Evolutionary conservation across 2,113 vertebrate genomes (phyloP), one percentile per base, ranked within the genome.

Genomic region (Clarias macrocephalus): DNA sequence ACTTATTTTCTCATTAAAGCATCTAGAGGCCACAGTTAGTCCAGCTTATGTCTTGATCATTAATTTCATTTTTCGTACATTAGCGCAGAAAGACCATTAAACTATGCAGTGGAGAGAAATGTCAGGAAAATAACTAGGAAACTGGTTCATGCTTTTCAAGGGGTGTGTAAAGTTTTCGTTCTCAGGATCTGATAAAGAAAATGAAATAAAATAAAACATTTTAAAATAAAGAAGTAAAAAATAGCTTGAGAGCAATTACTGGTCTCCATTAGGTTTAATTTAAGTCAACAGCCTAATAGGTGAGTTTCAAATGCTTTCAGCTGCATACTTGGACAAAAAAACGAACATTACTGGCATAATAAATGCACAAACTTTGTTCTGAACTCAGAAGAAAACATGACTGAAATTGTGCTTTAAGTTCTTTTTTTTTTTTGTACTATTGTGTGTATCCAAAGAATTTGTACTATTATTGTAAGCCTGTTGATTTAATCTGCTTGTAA

Each of bases 1-100:
- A 56, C 30, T 80, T 18, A 68, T 81, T 80, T 80, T 65, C 52
- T 70, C 62, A 70, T 86, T 59, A 57, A 37, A 86, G n/a, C 8
- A 42, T 85, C 73, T 79, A 30, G 23, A 68, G 37, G 73, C 28
- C 84, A 56, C 57, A 23, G 25, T 86, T 18, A 37, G 19, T n/a
- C 65, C 1, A 82, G 16, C 82, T 4, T 81, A 8, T 88, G 3
- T 85, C 48, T n/a, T 85, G 15, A 56, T 48, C 62, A 66, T 83
- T 48, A 54, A 68, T 66, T 54, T 68, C 16, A 68, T 25, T 56
- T 48, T 54, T 16, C 19, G 48, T 83, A 42, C 42, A 52, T 66
- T 48, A 28, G 13, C 28, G 7, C 81, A 83, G 23, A 54, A 83
- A 83, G 25, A 66, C 28, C 63, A 60, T 59, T 80, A 80, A 57